Conservation (phyloP, 1,140 invertebrate species). For the Pseudomyrmex flavicornis region DNA sequence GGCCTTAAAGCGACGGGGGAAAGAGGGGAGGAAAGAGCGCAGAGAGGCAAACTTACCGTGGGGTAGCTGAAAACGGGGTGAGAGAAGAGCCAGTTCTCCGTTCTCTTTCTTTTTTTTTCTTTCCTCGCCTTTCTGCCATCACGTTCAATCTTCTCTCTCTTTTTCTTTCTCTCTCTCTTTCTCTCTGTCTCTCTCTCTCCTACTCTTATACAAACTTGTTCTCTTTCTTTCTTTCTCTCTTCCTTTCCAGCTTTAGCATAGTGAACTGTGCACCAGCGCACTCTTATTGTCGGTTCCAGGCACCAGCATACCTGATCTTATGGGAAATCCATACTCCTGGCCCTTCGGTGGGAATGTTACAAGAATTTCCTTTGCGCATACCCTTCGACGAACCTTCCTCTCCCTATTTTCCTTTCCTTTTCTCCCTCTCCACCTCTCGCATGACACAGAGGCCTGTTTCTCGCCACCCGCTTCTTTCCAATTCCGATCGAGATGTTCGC, state of each 20-base stretch:
- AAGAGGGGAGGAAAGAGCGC: no score
- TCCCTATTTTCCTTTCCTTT: conserved; percentile 17
- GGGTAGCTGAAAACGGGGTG: conserved; percentile 73
- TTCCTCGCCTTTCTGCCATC: background rate
- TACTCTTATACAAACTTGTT: background rate
- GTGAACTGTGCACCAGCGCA: conserved; percentile 72
- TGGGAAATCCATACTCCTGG: conserved; percentile 82
- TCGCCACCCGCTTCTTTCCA: conserved; percentile 3
- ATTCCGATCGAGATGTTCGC: conserved; percentile 3
- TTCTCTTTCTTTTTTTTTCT: conserved; percentile 35
- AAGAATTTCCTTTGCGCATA: conserved; percentile 41
- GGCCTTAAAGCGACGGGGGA: conserved; percentile 51
- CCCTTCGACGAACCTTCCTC: conserved; percentile 60
- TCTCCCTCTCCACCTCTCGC: conserved; percentile 10
- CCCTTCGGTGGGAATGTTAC: conserved; percentile 70
- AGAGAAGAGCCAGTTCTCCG: conserved; percentile 72
- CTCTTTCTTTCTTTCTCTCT: background rate
- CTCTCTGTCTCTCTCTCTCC: background rate
- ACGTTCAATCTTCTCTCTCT: background rate
- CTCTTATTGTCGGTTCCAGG: conserved; percentile 82
- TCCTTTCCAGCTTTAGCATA: conserved; percentile 41
- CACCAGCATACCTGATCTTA: conserved; percentile 82
- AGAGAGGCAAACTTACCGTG: conserved; percentile 51
- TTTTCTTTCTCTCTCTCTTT: background rate
- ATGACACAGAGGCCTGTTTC: conserved; percentile 9